Base-by-base conservation (phyloP, 2,797 vertebrate species). In the Platyrinchus mystaceus region DNA sequence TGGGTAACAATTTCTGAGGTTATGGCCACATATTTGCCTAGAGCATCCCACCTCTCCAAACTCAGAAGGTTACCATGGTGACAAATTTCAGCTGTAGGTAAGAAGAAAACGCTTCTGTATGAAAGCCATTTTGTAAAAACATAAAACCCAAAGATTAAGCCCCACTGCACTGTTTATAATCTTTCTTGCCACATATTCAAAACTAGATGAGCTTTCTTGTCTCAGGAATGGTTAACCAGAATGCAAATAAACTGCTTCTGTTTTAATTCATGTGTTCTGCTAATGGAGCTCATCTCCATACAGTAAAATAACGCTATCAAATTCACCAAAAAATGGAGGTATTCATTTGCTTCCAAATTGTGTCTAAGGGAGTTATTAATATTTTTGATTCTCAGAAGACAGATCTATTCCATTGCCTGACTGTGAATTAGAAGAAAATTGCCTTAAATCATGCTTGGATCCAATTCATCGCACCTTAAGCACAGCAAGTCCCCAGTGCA, bases 71-170 rank as follows among this genome's bases (percentile, higher is more conserved):
- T 97, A 78, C 96, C 94, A 97, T 97, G 95, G 96, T 86, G 92
- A 97, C 92, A 90, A 79, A 95, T 96, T 95, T 96, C 95, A 86
- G 93, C 93, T 69, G 88, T 96, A 97, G 91, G 94, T 95, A 96
- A 94, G 89, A 92, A 74, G 95, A 83, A 94, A 93, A 74, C 60
- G 63, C 91, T 97, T 96, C 93, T 85, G 34, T 84, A 89, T 69
- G 76, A 96, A 90, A 97, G 83, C 84, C 71, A 87, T 91, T 96
- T 93, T 92, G 92, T 86, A 93, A 79, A 96, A 97, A 95, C 74
- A 77, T 80, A 87, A 95, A 96, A 90, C 28, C n/a, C 90, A 89
- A 95, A 90, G 76, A 97, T 94, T 96, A 97, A 96, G 67, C 46
- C 95, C 83, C 68, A 91, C 58, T 20, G 39, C 83, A 34, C 53